Base-by-base conservation (phyloP, 1,140 invertebrate species). In the Metopolophium dirhodum region DNA sequence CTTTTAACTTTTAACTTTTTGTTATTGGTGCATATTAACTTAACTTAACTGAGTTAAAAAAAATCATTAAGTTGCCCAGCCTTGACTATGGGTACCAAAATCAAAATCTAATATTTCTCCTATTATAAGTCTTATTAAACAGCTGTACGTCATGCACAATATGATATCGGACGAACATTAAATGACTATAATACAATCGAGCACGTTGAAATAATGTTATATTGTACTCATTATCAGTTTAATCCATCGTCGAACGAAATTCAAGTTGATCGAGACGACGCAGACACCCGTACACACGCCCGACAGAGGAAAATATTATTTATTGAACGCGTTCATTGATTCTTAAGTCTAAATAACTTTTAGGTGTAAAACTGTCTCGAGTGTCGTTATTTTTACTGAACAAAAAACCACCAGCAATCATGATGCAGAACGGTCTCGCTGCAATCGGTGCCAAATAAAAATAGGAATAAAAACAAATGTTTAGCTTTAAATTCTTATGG, bases 401-500 rank as follows among this genome's bases (percentile, higher is more conserved):
- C 9, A 9, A 54, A 57, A 54, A 35, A n/a, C 22, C 7, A 45
- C 23, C 20, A 2, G 30, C 6, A 54, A 89, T 89, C 35, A 35
- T 22, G 2, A 49, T 22, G 86, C 4, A 41, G 6, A 89, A 57
- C 18, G 41, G 22, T 26, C 20, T 57, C 6, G 35, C 57, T 11
- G 22, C 26, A 89, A 57, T 89, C 35, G 20, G 49, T 57, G 51
- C 22, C 35, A 57, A 89, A 57, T 37, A 22, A 89, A 37, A 57
- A 68, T n/a, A 61, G 35, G 18, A 90, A 90, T 57, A 61, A 57
- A 90, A 90, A 61, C 37, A 57, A 89, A 89, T 41, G 35, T 89
- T 90, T 20, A n/a, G 41, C 26, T 90, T 90, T 47, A 68, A 90
- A 68, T 90, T 68, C 37, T 22, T n/a, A 61, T 45, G 14, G 41